These are phyloP conservation scores for Tetanocera ferruginea DNA, from an alignment of 2,888 invertebrate species.

Conservation along the genomic window DNA sequence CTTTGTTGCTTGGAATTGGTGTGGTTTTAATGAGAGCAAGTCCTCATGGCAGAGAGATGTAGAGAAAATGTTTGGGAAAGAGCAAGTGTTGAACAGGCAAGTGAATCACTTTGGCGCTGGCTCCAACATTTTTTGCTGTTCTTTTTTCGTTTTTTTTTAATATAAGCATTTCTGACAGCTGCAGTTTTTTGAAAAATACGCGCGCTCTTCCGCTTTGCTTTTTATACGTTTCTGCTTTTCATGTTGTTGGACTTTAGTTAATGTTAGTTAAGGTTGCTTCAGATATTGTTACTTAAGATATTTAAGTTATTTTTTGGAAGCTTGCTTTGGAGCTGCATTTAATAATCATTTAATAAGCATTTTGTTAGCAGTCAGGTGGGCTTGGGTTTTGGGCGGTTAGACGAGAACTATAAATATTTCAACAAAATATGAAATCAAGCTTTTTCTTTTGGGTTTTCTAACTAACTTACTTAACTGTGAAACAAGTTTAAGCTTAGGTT, in stretches of 20 bases:
- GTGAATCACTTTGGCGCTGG: background rate
- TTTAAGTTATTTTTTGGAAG: background rate
- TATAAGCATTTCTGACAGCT: slow-evolving; percentile 9
- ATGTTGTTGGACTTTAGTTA: too few species aligned
- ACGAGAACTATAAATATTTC: too few species aligned
- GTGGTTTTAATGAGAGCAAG: background rate
- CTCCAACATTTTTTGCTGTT: slow-evolving; percentile 6
- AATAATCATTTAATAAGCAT: background rate
- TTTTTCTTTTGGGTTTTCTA: too few species aligned
- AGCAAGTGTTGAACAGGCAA: background rate
- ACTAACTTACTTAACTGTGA: too few species aligned
- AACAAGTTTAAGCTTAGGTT: too few species aligned
- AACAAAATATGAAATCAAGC: too few species aligned
- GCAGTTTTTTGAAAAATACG: background rate
- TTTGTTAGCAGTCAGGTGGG: too few species aligned
- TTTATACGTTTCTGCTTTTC: background rate
- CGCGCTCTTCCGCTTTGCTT: background rate
- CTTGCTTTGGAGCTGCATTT: background rate
- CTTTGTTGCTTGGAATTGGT: slow-evolving; percentile 31
- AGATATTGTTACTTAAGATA: background rate
- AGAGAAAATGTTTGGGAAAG: background rate
- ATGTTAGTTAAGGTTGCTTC: background rate
- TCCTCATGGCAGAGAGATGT: background rate
- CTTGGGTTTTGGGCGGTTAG: too few species aligned
- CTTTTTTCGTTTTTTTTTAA: background rate